phyloP scores from a whole-genome alignment of 2,113 vertebrate genomes.

The Amphiprion percula region DNA sequence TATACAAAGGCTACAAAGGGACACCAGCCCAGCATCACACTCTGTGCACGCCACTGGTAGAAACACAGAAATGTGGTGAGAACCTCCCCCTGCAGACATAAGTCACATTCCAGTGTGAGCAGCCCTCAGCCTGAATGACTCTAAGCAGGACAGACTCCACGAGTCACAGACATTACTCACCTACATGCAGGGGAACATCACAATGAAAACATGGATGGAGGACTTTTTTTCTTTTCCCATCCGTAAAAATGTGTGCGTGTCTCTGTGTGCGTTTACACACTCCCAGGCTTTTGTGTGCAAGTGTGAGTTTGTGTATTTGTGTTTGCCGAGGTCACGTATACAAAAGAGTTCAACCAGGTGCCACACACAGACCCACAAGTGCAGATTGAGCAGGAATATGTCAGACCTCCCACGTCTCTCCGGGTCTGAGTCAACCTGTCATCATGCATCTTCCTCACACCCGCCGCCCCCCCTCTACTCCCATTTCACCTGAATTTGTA shows the following conservation, averaged over 20 bases:
- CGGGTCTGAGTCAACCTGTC: constrained; percentile 51
- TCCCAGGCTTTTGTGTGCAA: constrained; percentile 55
- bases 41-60: constrained; percentile 38
- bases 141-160: constrained; percentile 66
- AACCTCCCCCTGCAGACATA: constrained; percentile 60
- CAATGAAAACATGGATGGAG: constrained; percentile 67
- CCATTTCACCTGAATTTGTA: constrained; percentile 59
- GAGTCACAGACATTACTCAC: constrained; percentile 72
- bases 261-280: constrained; percentile 13
- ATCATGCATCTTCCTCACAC: constrained; percentile 57
- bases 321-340: constrained; percentile 74
- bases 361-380: constrained; percentile 68
- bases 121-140: constrained; percentile 63
- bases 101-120: constrained; percentile 80
- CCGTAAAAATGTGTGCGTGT: constrained; percentile 29
- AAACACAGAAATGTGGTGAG: constrained; percentile 60
- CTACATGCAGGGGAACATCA: constrained; percentile 59
- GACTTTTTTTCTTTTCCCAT: constrained; percentile 11
- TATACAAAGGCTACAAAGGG: constrained; percentile 3
- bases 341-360: constrained; percentile 77
- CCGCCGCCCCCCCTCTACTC: constrained; percentile 29
- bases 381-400: constrained; percentile 60
- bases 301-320: constrained; percentile 76
- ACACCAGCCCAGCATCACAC: neutral
- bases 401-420: constrained; percentile 74